A percentile compares a stretch with the other conserved stretches of the same genome.
Evolutionary conservation across 2,113 vertebrate species (phyloP).

Genomic region (Mus spicilegus): DNA sequence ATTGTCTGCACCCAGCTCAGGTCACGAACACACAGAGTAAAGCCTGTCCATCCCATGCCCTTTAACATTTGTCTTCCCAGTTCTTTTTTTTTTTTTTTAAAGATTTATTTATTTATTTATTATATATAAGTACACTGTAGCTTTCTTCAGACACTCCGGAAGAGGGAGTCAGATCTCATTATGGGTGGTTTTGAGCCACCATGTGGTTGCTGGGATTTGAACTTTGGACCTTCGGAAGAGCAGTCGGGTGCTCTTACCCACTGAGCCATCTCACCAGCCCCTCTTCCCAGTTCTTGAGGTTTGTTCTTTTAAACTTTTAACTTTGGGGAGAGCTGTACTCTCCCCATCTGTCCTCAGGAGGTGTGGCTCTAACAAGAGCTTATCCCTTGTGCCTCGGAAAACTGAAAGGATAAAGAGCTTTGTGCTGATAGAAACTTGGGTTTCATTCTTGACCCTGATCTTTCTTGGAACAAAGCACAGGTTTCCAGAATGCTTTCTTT

Average conservation of each 20-base stretch:
- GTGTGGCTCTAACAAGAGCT: constrained; percentile 32
- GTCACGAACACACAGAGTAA: not conserved
- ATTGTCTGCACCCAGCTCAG: not conserved
- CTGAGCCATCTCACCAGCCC: too few species aligned
- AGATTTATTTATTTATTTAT: too few species aligned
- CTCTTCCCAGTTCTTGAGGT: constrained; percentile 27
- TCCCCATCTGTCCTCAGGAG: not conserved
- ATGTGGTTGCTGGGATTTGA: too few species aligned
- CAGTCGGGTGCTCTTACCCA: too few species aligned
- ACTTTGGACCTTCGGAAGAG: too few species aligned
- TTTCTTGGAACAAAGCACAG: constrained; percentile 45
- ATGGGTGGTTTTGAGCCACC: too few species aligned
- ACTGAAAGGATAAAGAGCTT: constrained; percentile 36
- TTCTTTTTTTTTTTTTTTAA: too few species aligned
- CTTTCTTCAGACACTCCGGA: too few species aligned
- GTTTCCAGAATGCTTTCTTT: constrained; percentile 29
- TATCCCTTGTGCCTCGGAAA: not conserved
- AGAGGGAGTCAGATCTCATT: too few species aligned
- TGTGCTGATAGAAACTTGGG: constrained; percentile 15
- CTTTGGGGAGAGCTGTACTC: constrained; percentile 44
- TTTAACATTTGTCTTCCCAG: constrained; percentile 15
- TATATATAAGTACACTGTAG: too few species aligned
- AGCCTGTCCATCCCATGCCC: not conserved
- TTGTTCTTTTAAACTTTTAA: constrained; percentile 23
- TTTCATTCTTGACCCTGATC: constrained; percentile 57